Evolutionary conservation across 2,888 invertebrate genomes (phyloP).

Genomic region (Ennomos fuscantarius): DNA sequence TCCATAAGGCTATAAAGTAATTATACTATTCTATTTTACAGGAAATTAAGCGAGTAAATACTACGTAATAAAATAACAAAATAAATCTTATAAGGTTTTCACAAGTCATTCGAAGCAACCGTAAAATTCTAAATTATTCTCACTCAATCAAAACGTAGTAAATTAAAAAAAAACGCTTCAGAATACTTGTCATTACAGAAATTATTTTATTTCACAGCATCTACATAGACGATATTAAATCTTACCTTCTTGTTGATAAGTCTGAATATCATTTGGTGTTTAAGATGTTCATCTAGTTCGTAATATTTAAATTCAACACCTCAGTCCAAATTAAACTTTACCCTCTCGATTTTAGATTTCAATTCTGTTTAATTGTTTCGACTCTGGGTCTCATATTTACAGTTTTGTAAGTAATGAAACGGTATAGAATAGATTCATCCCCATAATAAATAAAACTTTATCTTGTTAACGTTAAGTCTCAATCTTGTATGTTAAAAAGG

Average conservation of each 20-base stretch:
- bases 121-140: slow-evolving; percentile 4
- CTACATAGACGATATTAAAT: neutral
- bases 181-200: slow-evolving; percentile 8
- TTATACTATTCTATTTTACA: too few relatives aligned
- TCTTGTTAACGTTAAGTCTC: neutral
- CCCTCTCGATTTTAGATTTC: too few relatives aligned
- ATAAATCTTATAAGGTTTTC: slow-evolving; percentile 2
- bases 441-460: too few relatives aligned
- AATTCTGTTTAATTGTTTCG: too few relatives aligned
- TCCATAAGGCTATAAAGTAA: too few relatives aligned
- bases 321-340: neutral
- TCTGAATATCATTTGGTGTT: too few relatives aligned
- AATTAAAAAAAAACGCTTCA: slow-evolving; percentile 7
- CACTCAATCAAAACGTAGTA: slow-evolving; percentile 11
- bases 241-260: neutral
- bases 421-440: too few relatives aligned
- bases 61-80: neutral
- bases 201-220: slow-evolving; percentile 5
- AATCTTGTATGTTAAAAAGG: neutral
- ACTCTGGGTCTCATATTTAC: too few relatives aligned
- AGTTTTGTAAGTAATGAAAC: too few relatives aligned
- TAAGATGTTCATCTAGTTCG: too few relatives aligned
- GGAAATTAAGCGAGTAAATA: too few relatives aligned
- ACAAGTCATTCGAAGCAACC: neutral
- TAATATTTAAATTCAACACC: too few relatives aligned